These are phyloP conservation scores for Escarpia spicata DNA, from an alignment of 2,888 invertebrate genomes.

Conservation along the genomic window DNA sequence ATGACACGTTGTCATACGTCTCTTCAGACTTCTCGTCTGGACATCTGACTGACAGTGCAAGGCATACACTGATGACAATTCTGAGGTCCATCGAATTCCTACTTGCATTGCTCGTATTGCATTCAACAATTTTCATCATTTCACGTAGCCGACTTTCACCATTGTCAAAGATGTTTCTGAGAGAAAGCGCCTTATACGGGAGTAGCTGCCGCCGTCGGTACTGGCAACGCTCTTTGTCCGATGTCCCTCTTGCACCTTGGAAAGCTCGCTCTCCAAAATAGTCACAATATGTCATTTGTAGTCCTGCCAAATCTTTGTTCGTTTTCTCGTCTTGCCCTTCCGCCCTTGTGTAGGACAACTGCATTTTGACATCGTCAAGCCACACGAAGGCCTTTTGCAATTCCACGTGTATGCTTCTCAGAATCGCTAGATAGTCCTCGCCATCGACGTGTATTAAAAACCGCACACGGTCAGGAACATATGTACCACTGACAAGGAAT, in stretches of 20 bases:
- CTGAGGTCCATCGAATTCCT: neutral
- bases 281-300: slow-evolving; percentile 43
- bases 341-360: neutral
- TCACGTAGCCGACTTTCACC: neutral
- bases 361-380: slow-evolving; percentile 40
- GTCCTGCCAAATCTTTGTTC: slow-evolving; percentile 34
- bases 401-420: slow-evolving; percentile 39
- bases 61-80: neutral
- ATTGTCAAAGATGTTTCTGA: neutral
- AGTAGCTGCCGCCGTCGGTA: slow-evolving; percentile 41
- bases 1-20: neutral
- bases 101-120: neutral
- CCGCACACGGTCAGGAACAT: neutral
- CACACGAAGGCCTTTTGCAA: slow-evolving; percentile 40
- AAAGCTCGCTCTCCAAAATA: slow-evolving; percentile 47
- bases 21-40: neutral
- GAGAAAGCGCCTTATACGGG: slow-evolving; percentile 13
- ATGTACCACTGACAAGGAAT: neutral
- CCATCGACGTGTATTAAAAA: neutral
- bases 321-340: neutral
- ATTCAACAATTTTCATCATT: neutral
- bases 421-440: neutral
- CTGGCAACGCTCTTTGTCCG: slow-evolving; percentile 38
- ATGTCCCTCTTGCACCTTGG: slow-evolving; percentile 38
- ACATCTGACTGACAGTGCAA: neutral